phyloP scores from a whole-genome alignment of 2,797 vertebrate genomes.

The Apogon hyalosoma region DNA sequence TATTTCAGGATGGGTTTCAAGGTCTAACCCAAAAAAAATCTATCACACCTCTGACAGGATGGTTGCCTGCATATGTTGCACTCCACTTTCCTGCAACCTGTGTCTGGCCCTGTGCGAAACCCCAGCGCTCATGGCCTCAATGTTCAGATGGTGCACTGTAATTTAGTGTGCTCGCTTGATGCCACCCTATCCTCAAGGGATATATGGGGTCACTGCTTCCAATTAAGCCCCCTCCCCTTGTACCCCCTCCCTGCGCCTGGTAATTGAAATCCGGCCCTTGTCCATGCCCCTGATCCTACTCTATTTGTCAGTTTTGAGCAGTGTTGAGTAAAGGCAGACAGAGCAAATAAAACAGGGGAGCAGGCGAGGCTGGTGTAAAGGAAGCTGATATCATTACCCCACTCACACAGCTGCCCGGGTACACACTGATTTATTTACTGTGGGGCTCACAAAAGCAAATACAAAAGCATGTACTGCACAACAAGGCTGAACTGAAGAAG shows the following conservation, averaged over 20 bases:
- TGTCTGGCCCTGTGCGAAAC: slow-evolving; percentile 58
- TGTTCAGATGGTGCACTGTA: slow-evolving; percentile 77
- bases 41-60: slow-evolving; percentile 44
- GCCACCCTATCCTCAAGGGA: slow-evolving; percentile 71
- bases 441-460: slow-evolving; percentile 44
- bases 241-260: slow-evolving; percentile 62
- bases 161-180: slow-evolving; percentile 78
- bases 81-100: slow-evolving; percentile 56
- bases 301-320: slow-evolving; percentile 73
- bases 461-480: slow-evolving; percentile 3
- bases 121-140: slow-evolving; percentile 62
- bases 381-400: slow-evolving; percentile 58
- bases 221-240: slow-evolving; percentile 71
- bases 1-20: slow-evolving; percentile 1
- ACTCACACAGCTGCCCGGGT: slow-evolving; percentile 37
- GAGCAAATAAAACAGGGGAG: slow-evolving; percentile 58
- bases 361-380: slow-evolving; percentile 40
- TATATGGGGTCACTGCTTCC: slow-evolving; percentile 77
- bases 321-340: slow-evolving; percentile 66
- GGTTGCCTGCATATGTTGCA: slow-evolving; percentile 73
- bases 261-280: slow-evolving; percentile 81
- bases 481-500: slow-evolving; percentile 31
- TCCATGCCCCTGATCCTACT: slow-evolving; percentile 57
- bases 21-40: slow-evolving; percentile 6
- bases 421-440: slow-evolving; percentile 67